phyloP scores from a whole-genome alignment of 2,797 vertebrate genomes.

The Micromesistius poutassou region DNA sequence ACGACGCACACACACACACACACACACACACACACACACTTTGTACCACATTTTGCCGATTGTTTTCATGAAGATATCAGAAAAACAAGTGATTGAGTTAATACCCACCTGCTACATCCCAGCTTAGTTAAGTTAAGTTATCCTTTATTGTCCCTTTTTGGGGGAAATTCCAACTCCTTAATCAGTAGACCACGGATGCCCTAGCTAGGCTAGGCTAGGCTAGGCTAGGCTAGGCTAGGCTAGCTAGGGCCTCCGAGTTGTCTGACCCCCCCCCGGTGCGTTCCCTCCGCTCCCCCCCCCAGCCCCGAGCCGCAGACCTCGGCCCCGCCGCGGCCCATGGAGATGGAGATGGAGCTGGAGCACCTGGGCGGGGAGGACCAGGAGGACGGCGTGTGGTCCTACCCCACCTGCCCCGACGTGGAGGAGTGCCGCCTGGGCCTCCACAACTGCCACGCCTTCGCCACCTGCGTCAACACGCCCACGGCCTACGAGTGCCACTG shows the following conservation, averaged over 20 bases:
- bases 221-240: too few species aligned
- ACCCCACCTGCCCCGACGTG: constrained; percentile 87
- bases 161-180: too few species aligned
- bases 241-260: neutral
- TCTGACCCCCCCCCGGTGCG: neutral
- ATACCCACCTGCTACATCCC: too few species aligned
- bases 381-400: constrained; percentile 85
- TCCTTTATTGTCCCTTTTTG: too few species aligned
- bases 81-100: too few species aligned
- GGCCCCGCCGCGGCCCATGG: constrained; percentile 73
- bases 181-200: too few species aligned
- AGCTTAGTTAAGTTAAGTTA: too few species aligned
- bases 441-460: constrained; percentile 83
- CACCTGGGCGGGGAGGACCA: constrained; percentile 64
- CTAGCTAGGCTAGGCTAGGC: too few species aligned
- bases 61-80: too few species aligned
- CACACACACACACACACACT: neutral
- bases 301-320: constrained; percentile 78
- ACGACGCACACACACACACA: neutral
- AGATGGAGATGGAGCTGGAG: constrained; percentile 71
- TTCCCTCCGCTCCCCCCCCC: neutral
- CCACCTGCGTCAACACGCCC: constrained; percentile 87
- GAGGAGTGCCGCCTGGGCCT: constrained; percentile 89
- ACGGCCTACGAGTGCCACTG: constrained; percentile 89
- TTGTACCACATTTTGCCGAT: neutral